These are phyloP conservation scores for Aurelia sp. DNA, from an alignment of 30 jellyfish, hydroid and myxozoan species.

Conservation along the genomic window DNA sequence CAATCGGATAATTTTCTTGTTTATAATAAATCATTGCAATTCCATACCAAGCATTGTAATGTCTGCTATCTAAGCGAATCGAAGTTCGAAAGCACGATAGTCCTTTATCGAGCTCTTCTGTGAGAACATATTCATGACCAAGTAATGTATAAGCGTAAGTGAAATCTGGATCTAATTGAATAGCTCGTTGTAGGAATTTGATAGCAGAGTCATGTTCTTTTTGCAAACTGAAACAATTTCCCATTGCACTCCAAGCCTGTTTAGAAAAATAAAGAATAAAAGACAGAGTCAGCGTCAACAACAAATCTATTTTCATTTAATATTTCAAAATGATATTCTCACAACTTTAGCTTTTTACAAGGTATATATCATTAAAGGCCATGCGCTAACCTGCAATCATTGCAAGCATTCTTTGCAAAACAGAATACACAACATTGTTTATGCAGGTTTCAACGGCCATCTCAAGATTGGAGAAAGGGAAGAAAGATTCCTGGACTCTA, in stretches of 20 bases:
- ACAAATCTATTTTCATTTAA: neutral
- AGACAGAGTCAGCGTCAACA: neutral
- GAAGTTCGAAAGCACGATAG: slow-evolving; percentile 96
- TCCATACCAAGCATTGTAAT: slow-evolving; percentile 99
- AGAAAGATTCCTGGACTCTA: too few species aligned
- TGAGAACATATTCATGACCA: slow-evolving; percentile 96
- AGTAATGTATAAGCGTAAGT: slow-evolving; percentile 93
- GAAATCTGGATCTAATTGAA: slow-evolving; percentile 94
- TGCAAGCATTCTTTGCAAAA: too few species aligned
- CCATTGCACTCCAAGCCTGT: slow-evolving; percentile 99
- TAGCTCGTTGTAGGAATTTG: slow-evolving; percentile 83
- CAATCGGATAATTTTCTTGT: slow-evolving; percentile 90
- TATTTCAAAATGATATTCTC: too few species aligned
- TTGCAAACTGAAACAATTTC: slow-evolving; percentile 97
- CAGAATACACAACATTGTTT: too few species aligned
- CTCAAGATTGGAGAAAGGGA: too few species aligned
- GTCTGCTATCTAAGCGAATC: slow-evolving; percentile 82
- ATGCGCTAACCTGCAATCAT: too few species aligned
- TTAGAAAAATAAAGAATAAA: neutral
- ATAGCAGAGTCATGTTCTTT: slow-evolving; percentile 92
- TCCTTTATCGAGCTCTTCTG: slow-evolving; percentile 94
- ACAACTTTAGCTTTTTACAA: too few species aligned
- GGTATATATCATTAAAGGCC: too few species aligned
- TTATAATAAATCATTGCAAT: slow-evolving; percentile 97
- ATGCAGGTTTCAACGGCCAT: too few species aligned